Base-by-base conservation (phyloP, 1,140 invertebrate genomes). In the Euura saliciscinereae region DNA sequence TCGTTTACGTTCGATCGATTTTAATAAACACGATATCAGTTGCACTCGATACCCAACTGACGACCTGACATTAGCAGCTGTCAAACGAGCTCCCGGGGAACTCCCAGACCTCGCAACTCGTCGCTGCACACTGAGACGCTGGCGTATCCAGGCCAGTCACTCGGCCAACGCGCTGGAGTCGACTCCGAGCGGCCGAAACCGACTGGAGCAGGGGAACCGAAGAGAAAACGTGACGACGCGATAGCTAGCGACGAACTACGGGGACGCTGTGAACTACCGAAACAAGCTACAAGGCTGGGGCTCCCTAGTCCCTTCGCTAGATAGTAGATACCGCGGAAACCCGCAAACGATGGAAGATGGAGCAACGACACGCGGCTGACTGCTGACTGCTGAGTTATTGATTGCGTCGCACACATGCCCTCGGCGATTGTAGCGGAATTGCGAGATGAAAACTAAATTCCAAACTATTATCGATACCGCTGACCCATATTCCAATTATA, bases 121-220 rank as follows among this genome's bases (percentile, higher is more conserved):
- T 28, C 66, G 43, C 28, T 67, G 43, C 66, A 67, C 59, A 28
- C 28, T 28, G 28, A 28, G 28, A 28, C 66, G 28, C 43, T 44
- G 66, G 11, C 66, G 66, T 13, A 44, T 28, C 66, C 43, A 67
- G 66, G 66, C 66, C 66, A 67, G 66, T 28, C 66, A 28, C 28
- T 67, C 66, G 66, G 42, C 8, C 66, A 67, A 67, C 66, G 66
- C 66, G 42, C 66, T 28, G 28, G 66, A 67, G 66, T 67, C 66
- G 66, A 67, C 66, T 67, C 66, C 66, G 66, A 67, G 66, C 66
- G 66, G 66, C 66, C 66, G 66, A 67, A 67, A 67, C 66, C 66
- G 66, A 67, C 66, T 67, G 66, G 66, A 28, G 66, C 28, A 44
- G 11, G 66, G 42, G 28, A 67, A 10, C 28, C 66, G 66, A 67